Percentiles rank a stretch among this genome's conserved stretches.
These are phyloP conservation scores for Cheiracanthium punctorium DNA, from an alignment of 2,888 invertebrate genomes.

Conservation along the genomic window DNA sequence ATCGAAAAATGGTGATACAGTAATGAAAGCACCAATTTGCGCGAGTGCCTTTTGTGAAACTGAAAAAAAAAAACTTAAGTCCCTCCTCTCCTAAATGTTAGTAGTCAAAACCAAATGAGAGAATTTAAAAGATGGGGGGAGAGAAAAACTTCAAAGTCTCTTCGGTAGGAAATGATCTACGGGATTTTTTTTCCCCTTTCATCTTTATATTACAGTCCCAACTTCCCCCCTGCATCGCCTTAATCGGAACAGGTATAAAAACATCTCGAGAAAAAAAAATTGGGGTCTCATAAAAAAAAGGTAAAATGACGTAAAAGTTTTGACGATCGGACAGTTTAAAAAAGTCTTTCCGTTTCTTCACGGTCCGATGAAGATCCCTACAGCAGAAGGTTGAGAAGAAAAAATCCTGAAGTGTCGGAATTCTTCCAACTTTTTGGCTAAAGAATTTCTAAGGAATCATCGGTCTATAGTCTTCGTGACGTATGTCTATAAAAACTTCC, in stretches of 20 bases:
- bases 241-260: conserved; percentile 69
- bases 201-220: conserved; percentile 8
- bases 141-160: conserved; percentile 27
- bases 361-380: conserved; percentile 49
- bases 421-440: conserved; percentile 47
- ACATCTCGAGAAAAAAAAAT: conserved; percentile 39
- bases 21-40: not conserved
- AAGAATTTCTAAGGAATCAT: conserved; percentile 52
- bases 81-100: conserved; percentile 24
- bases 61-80: conserved; percentile 25
- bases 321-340: conserved; percentile 65
- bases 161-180: conserved; percentile 63
- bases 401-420: conserved; percentile 45
- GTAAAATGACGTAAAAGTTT: conserved; percentile 43
- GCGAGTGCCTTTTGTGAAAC: not conserved
- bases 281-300: conserved; percentile 14
- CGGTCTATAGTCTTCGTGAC: conserved; percentile 34
- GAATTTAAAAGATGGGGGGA: not conserved
- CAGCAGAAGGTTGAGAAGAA: not conserved
- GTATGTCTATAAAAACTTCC: conserved; percentile 37
- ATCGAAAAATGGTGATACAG: not conserved
- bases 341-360: conserved; percentile 58
- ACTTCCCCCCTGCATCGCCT: conserved; percentile 42
- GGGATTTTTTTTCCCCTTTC: conserved; percentile 6
- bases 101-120: conserved; percentile 29